Evolutionary conservation across 1,140 invertebrate genomes (phyloP).

Genomic region (Whitmania pigra): DNA sequence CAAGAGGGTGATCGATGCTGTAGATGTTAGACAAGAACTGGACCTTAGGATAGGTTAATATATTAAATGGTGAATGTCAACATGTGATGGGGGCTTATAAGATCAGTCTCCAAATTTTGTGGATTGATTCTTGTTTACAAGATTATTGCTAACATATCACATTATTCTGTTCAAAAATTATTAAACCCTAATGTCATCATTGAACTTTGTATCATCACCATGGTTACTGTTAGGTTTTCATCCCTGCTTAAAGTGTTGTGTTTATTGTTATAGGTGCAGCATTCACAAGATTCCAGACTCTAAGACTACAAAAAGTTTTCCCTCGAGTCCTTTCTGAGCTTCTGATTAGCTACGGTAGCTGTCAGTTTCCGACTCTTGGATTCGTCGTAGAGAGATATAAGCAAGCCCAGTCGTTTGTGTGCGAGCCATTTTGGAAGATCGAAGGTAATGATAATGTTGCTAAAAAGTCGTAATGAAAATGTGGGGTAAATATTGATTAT

Average conservation of each 20-base stretch:
- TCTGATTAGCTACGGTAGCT: conserved; percentile 90
- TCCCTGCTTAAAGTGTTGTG: too few relatives aligned
- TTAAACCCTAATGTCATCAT: too few relatives aligned
- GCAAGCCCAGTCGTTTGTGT: conserved; percentile 72
- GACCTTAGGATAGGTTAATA: conserved; percentile 84
- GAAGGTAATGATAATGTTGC: conserved; percentile 4
- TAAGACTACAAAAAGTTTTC: conserved; percentile 73
- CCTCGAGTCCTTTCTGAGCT: conserved; percentile 56
- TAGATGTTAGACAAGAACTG: conserved; percentile 82
- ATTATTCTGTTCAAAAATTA: too few relatives aligned
- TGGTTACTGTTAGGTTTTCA: not conserved
- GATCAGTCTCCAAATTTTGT: too few relatives aligned
- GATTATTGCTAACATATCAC: too few relatives aligned
- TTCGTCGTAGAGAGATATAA: conserved; percentile 91
- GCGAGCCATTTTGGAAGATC: conserved; percentile 86
- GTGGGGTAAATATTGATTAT: too few relatives aligned
- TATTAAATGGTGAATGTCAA: too few relatives aligned
- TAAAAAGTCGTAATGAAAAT: too few relatives aligned
- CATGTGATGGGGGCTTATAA: too few relatives aligned
- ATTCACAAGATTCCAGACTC: conserved; percentile 95
- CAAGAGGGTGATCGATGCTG: conserved; percentile 75
- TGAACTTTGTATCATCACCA: too few relatives aligned
- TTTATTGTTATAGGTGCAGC: conserved; percentile 59
- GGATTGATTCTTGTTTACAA: too few relatives aligned
- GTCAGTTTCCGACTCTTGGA: conserved; percentile 91